A percentile compares a stretch with the other conserved stretches of the same genome.
Evolutionary conservation across 2,113 vertebrate genomes (phyloP).

Genomic region (Gracilinanus agilis): DNA sequence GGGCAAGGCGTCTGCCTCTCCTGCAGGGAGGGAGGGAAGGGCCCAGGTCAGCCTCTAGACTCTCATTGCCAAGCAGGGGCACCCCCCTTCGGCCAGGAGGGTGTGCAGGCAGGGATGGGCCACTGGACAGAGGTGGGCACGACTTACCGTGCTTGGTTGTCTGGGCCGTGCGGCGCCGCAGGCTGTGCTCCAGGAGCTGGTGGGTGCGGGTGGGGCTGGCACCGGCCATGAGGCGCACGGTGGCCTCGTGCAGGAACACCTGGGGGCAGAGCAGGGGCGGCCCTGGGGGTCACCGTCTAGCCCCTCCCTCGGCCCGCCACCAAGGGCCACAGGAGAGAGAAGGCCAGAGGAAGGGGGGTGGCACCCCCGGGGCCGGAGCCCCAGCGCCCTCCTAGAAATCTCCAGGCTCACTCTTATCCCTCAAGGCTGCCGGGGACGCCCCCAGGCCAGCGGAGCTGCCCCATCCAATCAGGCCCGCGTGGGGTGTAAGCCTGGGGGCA

Average conservation of each 20-base stretch:
- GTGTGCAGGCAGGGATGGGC: background rate
- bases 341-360: no score
- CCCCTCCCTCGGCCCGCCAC: no score
- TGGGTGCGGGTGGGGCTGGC: constrained; percentile 98
- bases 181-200: constrained; percentile 96
- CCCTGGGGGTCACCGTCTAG: background rate
- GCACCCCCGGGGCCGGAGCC: background rate
- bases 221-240: constrained; percentile 97
- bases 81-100: accelerated
- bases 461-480: no score
- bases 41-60: background rate
- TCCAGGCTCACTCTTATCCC: no score
- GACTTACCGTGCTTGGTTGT: constrained; percentile 83
- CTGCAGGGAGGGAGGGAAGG: constrained; percentile 52
- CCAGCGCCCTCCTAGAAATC: no score
- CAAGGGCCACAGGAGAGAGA: no score
- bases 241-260: constrained; percentile 98
- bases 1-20: constrained; percentile 89
- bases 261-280: constrained; percentile 69
- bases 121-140: no score
- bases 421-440: no score
- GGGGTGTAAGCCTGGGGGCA: no score
- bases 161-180: constrained; percentile 88
- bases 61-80: background rate
- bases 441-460: no score